Base-by-base conservation (phyloP, 2,113 vertebrate species). In the Lepisosteus oculatus region DNA sequence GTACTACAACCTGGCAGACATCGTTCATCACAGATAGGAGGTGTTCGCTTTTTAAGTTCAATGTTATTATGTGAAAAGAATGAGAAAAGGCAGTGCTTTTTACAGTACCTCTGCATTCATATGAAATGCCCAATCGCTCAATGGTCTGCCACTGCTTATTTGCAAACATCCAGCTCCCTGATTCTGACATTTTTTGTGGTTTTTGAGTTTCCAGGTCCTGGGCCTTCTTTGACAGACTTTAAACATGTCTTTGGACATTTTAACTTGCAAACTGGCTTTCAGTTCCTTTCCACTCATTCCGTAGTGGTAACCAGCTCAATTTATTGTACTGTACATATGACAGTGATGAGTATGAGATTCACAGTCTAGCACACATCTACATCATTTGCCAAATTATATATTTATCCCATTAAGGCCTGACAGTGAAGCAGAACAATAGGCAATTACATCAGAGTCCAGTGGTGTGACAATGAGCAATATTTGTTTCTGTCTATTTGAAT, bases 351-450 rank as follows among this genome's bases (percentile, higher is more conserved):
- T 59, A 59, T 59, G 11, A 59, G 14, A 59, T n/a, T 59, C 57
- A 59, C 57, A 59, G 57, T 59, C 57, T 59, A 59, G 3, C 57
- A 59, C 57, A 14, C 12, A 59, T 59, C 57, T 59, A 59, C 57
- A 59, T 59, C 2, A 59, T n/a, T 59, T 59, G 14, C n/a, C n/a
- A 15, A 59, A 59, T 59, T 5, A 59, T 59, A 59, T 59, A 59
- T 59, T 59, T 15, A 59, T 0, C 57, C n/a, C 57, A 14, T 3
- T 59, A 14, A 14, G 14, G 57, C 14, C n/a, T 59, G 57, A n/a
- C 57, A 13, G 12, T n/a, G 57, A 59, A 4, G n/a, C 57, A 59
- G 57, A 13, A n/a, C 57, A n/a, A 59, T 59, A 13, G 14, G 57
- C 57, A 15, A 59, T 51, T 51, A 51, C 47, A 59, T n/a, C 9